Percentiles rank a stretch among this genome's conserved stretches.
Evolutionary conservation across 2,888 invertebrate species (phyloP).

Genomic region (Napeogenes sylphis): DNA sequence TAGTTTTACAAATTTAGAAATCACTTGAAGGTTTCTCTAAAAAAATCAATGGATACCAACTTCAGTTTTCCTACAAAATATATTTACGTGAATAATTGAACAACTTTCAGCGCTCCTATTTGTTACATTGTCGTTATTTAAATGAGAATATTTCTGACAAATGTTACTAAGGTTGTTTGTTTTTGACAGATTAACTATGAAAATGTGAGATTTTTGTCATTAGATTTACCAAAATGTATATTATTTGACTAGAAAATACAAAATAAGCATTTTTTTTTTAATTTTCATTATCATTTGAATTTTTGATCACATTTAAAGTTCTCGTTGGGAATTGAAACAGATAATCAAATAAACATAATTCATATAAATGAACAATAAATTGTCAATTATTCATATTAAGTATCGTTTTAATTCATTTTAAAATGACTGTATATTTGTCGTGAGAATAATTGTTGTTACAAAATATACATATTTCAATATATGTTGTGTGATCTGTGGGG

Average conservation of each 20-base stretch:
- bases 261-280: too few species aligned
- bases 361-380: neutral
- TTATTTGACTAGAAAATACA: too few species aligned
- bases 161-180: conserved; percentile 4
- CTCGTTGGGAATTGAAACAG: neutral
- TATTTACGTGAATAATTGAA: conserved; percentile 37
- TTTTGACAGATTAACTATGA: too few species aligned
- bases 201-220: too few species aligned
- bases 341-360: neutral
- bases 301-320: neutral
- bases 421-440: neutral
- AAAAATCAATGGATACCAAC: neutral
- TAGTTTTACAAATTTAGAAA: too few species aligned
- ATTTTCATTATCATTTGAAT: too few species aligned
- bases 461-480: too few species aligned
- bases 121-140: conserved; percentile 26
- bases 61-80: conserved; percentile 29
- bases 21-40: too few species aligned
- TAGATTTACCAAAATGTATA: too few species aligned
- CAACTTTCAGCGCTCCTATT: conserved; percentile 33
- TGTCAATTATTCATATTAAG: neutral
- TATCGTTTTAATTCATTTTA: neutral
- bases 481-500: too few species aligned
- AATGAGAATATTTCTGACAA: conserved; percentile 19
- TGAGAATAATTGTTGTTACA: neutral